Conservation (phyloP, 2,888 invertebrate genomes). For the Hyposoter didymator region DNA sequence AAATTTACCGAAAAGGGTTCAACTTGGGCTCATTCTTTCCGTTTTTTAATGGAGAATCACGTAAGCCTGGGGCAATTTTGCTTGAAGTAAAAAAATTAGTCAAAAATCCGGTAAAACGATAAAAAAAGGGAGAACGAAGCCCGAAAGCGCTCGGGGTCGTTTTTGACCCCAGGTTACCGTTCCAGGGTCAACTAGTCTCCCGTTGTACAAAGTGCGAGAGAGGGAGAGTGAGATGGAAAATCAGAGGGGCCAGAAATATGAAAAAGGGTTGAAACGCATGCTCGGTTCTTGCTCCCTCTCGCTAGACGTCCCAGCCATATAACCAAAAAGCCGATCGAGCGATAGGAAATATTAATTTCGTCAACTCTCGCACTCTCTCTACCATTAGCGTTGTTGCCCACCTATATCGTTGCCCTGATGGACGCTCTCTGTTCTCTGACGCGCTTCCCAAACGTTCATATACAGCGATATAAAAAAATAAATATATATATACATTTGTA, state of each 20-base stretch:
- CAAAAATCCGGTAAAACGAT: no score
- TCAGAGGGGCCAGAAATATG: not conserved
- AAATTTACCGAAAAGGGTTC: no score
- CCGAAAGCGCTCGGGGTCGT: no score
- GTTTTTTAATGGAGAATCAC: no score
- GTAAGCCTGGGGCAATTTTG: no score
- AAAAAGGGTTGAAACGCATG: slow-evolving; percentile 24
- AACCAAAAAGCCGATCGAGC: slow-evolving; percentile 70
- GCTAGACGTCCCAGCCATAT: slow-evolving; percentile 57
- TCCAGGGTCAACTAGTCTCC: slow-evolving; percentile 46
- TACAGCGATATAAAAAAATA: slow-evolving; percentile 10
- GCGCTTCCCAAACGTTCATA: slow-evolving; percentile 48
- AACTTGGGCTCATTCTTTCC: no score
- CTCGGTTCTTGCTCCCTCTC: slow-evolving; percentile 8
- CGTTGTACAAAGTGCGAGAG: slow-evolving; percentile 5
- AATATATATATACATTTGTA: not conserved
- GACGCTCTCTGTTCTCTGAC: slow-evolving; percentile 42
- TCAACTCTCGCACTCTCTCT: slow-evolving; percentile 73
- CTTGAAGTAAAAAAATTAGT: no score
- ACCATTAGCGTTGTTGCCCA: slow-evolving; percentile 27
- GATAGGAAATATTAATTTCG: slow-evolving; percentile 78
- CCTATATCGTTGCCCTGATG: slow-evolving; percentile 31
- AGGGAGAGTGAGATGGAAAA: not conserved
- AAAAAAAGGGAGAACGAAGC: no score
- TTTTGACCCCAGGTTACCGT: no score